These are phyloP conservation scores for Oedothorax gibbosus DNA, from an alignment of 1,140 invertebrate species.

Conservation along the genomic window DNA sequence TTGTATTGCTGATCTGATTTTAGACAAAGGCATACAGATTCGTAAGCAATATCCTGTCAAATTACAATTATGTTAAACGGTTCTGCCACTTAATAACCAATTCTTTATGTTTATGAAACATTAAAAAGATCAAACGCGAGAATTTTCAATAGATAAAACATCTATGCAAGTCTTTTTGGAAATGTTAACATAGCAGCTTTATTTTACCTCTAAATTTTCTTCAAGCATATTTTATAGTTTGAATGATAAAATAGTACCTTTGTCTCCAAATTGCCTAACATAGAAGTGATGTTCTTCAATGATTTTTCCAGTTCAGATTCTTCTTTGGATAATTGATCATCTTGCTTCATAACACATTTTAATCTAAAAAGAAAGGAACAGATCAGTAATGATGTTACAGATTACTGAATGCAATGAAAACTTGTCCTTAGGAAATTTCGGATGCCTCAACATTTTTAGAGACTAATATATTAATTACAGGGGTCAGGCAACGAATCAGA, in stretches of 20 bases:
- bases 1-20: too few species aligned
- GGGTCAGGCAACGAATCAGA: background rate
- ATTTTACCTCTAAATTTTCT: too few species aligned
- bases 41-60: too few species aligned
- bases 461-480: background rate
- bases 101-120: too few species aligned
- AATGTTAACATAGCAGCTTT: too few species aligned
- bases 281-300: conserved; percentile 16
- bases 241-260: conserved; percentile 12
- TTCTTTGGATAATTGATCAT: background rate
- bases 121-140: too few species aligned
- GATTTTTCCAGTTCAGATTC: conserved; percentile 33
- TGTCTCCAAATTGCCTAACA: conserved; percentile 16
- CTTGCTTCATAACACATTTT: conserved; percentile 37
- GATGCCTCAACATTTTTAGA: background rate
- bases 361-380: conserved; percentile 1
- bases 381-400: background rate
- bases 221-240: background rate
- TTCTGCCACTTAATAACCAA: too few species aligned
- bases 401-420: background rate
- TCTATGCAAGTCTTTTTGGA: too few species aligned
- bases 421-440: too few species aligned
- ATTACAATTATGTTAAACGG: too few species aligned
- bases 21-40: too few species aligned
- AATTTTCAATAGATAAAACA: too few species aligned